Conservation (phyloP, 2,888 invertebrate genomes). For the Camponotus fellah region DNA sequence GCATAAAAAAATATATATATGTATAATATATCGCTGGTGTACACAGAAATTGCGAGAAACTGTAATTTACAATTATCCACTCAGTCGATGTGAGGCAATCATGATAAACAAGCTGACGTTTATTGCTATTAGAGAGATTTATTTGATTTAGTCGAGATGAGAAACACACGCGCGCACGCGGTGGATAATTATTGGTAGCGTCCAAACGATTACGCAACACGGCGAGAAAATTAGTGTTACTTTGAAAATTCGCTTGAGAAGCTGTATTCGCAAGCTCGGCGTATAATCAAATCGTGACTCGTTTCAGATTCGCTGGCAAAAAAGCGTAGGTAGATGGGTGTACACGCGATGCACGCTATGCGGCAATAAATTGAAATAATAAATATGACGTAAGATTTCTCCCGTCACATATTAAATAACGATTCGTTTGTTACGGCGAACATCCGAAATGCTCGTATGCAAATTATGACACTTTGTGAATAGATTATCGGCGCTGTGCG, state of each 20-base stretch:
- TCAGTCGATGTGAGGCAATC: conserved; percentile 2
- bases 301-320: conserved; percentile 26
- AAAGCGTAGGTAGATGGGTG: not conserved
- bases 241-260: not conserved
- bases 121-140: conserved; percentile 20
- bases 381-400: conserved; percentile 43
- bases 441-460: conserved; percentile 17
- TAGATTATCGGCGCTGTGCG: not conserved
- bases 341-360: conserved; percentile 39
- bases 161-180: not conserved
- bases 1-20: not conserved
- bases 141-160: conserved; percentile 20
- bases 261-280: not conserved
- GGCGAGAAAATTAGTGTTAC: conserved; percentile 2
- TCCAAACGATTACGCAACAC: conserved; percentile 8
- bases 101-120: conserved; percentile 19
- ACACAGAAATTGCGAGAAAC: not conserved
- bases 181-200: not conserved
- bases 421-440: not conserved
- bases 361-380: conserved; percentile 42
- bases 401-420: conserved; percentile 36
- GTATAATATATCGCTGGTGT: not conserved
- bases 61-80: conserved; percentile 24
- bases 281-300: conserved; percentile 34
- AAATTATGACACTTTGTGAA: conserved; percentile 18